Conservation (phyloP, 2,797 vertebrate species). For the Malacoraja senta region DNA sequence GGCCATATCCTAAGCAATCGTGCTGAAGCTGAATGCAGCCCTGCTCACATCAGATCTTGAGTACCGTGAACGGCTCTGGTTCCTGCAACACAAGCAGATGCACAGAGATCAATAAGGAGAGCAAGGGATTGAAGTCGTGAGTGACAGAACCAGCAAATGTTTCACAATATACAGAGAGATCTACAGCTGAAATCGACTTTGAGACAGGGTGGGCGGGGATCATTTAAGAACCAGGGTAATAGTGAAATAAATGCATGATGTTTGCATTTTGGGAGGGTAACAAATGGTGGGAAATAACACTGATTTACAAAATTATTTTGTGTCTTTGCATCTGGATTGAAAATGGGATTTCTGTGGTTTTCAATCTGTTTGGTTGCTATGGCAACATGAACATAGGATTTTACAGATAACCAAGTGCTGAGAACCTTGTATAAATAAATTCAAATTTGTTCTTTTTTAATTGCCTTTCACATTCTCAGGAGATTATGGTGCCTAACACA, state of each 20-base stretch:
- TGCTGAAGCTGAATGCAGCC: neutral
- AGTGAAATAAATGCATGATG: neutral
- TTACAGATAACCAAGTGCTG: neutral
- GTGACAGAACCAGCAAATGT: neutral
- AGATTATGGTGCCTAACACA: neutral
- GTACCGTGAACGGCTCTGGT: neutral
- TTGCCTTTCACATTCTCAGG: neutral
- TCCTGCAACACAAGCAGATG: neutral
- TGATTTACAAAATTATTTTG: neutral
- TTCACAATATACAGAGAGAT: neutral
- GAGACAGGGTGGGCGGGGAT: neutral
- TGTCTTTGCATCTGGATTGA: neutral
- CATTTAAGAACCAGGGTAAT: neutral
- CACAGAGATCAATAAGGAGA: neutral
- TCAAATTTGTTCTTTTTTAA: neutral
- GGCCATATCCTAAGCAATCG: neutral
- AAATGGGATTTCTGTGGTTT: neutral
- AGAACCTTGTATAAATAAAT: neutral
- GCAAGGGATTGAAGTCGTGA: neutral
- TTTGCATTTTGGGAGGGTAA: neutral
- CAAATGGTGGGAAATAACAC: neutral
- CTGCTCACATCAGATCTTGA: neutral
- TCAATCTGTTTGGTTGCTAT: conserved; percentile 11
- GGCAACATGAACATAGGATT: neutral
- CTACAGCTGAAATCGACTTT: neutral